Conservation (phyloP, 2,113 vertebrate genomes). For the Sinocyclocheilus grahami region DNA sequence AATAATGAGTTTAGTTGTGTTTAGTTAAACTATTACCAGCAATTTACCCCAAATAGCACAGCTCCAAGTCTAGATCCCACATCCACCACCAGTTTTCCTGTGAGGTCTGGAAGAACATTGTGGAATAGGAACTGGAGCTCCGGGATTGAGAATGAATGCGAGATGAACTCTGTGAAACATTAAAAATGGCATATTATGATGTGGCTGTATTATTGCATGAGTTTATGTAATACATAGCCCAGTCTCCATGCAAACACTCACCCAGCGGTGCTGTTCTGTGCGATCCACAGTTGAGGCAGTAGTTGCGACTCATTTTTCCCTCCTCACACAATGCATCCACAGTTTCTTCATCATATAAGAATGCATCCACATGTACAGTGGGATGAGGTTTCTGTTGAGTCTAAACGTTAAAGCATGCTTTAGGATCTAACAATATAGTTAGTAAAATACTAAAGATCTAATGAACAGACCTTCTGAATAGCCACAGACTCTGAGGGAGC, state of each 20-base stretch:
- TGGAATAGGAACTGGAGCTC: slow-evolving; percentile 92
- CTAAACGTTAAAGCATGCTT: slow-evolving; percentile 64
- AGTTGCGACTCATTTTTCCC: slow-evolving; percentile 88
- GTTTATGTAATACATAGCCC: neutral
- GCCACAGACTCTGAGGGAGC: slow-evolving; percentile 78
- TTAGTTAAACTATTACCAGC: neutral
- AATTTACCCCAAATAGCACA: slow-evolving; percentile 87
- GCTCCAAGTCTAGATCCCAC: slow-evolving; percentile 91
- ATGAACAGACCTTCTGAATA: slow-evolving; percentile 74
- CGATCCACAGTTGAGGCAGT: slow-evolving; percentile 86
- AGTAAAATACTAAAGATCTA: neutral
- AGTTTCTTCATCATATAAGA: slow-evolving; percentile 90
- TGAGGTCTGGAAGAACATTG: slow-evolving; percentile 86
- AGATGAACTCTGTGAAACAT: slow-evolving; percentile 85
- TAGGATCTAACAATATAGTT: neutral
- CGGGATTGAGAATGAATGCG: slow-evolving; percentile 89
- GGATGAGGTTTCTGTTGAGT: slow-evolving; percentile 77
- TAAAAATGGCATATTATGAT: slow-evolving; percentile 41
- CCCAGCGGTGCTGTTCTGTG: slow-evolving; percentile 82
- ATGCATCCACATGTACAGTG: slow-evolving; percentile 86
- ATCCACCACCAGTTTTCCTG: slow-evolving; percentile 85
- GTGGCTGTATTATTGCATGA: neutral
- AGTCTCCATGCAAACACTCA: slow-evolving; percentile 62
- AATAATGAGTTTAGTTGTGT: neutral
- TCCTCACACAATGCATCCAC: slow-evolving; percentile 87